These are phyloP conservation scores for Caenorhabditis wallacei DNA, from an alignment of 2,888 invertebrate species.

Conservation along the genomic window DNA sequence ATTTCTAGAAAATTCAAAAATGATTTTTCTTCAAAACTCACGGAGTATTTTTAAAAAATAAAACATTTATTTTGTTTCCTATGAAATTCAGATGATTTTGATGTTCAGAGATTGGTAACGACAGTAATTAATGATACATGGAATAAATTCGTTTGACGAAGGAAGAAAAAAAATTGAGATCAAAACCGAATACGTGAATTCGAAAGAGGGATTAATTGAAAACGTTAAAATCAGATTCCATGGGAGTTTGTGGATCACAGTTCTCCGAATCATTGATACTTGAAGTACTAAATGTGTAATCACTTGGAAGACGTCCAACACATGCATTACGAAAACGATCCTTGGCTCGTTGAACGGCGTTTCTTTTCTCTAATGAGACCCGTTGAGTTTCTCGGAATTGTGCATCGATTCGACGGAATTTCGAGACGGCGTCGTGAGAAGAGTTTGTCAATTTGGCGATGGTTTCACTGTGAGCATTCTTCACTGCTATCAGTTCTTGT, in stretches of 20 bases:
- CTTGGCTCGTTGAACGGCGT: conserved; percentile 16
- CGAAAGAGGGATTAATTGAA: conserved; percentile 6
- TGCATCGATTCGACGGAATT: conserved; percentile 16
- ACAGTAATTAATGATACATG: conserved; percentile 1
- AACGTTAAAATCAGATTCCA: conserved; percentile 10
- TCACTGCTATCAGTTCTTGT: conserved; percentile 30
- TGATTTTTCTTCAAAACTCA: neutral
- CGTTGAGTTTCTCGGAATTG: conserved; percentile 18
- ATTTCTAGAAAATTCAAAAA: no score
- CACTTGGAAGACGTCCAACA: conserved; percentile 19
- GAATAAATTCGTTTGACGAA: neutral
- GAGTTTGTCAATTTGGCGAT: conserved; percentile 3
- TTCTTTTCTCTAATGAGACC: conserved; percentile 13
- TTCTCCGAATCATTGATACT: conserved; percentile 24
- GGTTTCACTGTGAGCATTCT: conserved; percentile 35
- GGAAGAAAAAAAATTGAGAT: neutral
- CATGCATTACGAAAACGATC: conserved; percentile 13
- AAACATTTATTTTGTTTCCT: neutral
- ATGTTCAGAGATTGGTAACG: no score
- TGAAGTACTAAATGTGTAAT: conserved; percentile 48
- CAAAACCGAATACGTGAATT: neutral
- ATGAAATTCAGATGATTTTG: neutral
- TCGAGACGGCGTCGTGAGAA: neutral
- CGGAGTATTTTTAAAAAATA: neutral
- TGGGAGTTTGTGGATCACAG: conserved; percentile 3